Percentiles rank a stretch among this genome's conserved stretches.
Evolutionary conservation across 2,888 invertebrate species (phyloP).

Genomic region (Drosophila paucipuncta): DNA sequence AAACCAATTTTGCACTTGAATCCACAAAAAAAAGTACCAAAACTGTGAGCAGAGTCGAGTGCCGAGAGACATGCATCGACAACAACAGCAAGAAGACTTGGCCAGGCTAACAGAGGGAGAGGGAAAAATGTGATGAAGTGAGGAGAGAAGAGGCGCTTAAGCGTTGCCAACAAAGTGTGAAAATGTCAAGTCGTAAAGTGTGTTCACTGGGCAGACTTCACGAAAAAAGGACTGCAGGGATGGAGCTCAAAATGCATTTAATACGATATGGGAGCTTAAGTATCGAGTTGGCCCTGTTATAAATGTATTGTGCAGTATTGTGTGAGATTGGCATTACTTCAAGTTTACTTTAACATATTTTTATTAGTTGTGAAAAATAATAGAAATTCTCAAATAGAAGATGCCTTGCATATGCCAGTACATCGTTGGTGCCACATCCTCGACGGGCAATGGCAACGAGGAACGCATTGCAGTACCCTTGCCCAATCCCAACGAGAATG

Average conservation of each 20-base stretch:
- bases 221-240: not conserved
- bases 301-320: constrained; percentile 1
- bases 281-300: not conserved
- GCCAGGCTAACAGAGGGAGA: constrained; percentile 2
- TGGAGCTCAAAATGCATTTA: constrained; percentile 29
- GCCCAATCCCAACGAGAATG: not conserved
- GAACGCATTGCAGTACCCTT: constrained; percentile 3
- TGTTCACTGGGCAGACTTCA: constrained; percentile 50
- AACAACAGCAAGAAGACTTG: constrained; percentile 49
- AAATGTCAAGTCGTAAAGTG: constrained; percentile 84
- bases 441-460: not conserved
- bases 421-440: constrained; percentile 17
- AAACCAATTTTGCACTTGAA: constrained; percentile 85
- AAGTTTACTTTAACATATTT: not conserved
- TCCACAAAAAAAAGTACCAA: constrained; percentile 63
- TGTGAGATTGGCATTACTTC: not conserved
- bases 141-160: constrained; percentile 7
- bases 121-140: not conserved
- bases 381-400: not conserved
- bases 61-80: constrained; percentile 40
- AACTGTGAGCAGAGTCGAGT: constrained; percentile 21
- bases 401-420: constrained; percentile 68
- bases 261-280: not conserved
- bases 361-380: constrained; percentile 8
- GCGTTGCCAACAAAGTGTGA: constrained; percentile 83